A percentile compares a stretch with the other conserved stretches of the same genome.
Evolutionary conservation across 23 tunicate genomes (phyloP).

Genomic region (Aplidium turbinatum): DNA sequence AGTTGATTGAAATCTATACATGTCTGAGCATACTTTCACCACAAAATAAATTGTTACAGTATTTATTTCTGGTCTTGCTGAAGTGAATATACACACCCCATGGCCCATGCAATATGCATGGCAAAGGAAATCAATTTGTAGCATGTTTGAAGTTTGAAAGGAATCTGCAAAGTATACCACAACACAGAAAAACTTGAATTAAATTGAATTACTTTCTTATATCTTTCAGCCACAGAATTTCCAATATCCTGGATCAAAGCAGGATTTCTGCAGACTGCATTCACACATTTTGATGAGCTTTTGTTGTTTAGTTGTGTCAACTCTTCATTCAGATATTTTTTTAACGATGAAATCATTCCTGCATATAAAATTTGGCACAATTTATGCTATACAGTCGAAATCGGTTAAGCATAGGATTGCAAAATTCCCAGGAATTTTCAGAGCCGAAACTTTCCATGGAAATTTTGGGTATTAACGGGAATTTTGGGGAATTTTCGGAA

Average conservation of each 20-base stretch:
- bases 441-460: neutral
- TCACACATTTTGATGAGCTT: slow-evolving; percentile 14
- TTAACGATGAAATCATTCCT: slow-evolving; percentile 42
- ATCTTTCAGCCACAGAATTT: slow-evolving; percentile 55
- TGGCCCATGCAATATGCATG: too few relatives aligned
- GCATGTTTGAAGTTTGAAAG: neutral
- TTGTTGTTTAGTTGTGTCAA: slow-evolving; percentile 27
- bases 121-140: neutral
- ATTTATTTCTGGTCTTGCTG: too few relatives aligned
- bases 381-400: too few relatives aligned
- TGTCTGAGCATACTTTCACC: neutral
- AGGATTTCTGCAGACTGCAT: slow-evolving; percentile 38
- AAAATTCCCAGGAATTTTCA: neutral
- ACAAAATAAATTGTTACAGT: neutral
- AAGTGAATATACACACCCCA: too few relatives aligned
- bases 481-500: too few relatives aligned
- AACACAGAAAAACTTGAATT: neutral
- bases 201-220: slow-evolving; percentile 39
- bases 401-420: neutral
- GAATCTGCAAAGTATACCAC: neutral
- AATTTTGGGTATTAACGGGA: too few relatives aligned
- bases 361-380: slow-evolving; percentile 6
- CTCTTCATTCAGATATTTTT: slow-evolving; percentile 51
- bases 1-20: neutral
- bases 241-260: slow-evolving; percentile 29